Conservation (phyloP, 2,113 vertebrate genomes). For the Antechinus flavipes region DNA sequence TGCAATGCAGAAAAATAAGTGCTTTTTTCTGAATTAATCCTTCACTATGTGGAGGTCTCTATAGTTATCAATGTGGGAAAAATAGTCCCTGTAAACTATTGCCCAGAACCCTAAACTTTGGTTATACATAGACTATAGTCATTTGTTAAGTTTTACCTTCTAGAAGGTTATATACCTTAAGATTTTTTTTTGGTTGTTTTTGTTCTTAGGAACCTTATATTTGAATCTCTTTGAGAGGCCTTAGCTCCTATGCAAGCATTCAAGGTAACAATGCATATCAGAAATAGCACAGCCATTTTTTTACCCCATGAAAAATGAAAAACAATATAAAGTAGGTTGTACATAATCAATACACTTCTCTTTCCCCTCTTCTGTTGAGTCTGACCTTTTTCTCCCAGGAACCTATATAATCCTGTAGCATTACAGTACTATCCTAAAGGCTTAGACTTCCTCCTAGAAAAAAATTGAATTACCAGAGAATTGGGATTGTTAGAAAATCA, state of each 20-base stretch:
- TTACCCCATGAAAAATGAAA: background rate
- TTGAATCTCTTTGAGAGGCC: background rate
- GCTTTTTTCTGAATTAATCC: background rate
- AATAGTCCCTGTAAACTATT: background rate
- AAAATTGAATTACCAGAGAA: background rate
- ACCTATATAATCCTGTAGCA: background rate
- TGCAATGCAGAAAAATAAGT: background rate
- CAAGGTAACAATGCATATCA: background rate
- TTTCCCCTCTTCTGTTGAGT: background rate
- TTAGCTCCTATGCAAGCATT: background rate
- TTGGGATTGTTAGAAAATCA: background rate
- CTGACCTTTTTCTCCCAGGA: background rate
- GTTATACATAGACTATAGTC: background rate
- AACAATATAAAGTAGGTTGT: background rate
- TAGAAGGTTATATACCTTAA: background rate
- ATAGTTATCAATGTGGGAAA: background rate
- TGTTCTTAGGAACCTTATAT: background rate
- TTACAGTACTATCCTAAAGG: background rate
- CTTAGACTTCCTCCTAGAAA: background rate
- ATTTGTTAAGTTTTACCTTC: background rate
- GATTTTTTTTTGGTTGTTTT: background rate
- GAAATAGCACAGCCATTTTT: background rate
- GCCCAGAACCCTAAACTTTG: background rate
- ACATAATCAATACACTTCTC: background rate
- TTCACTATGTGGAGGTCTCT: background rate